A percentile compares a stretch with the other conserved stretches of the same genome.
These are phyloP conservation scores for Apocrypta bakeri DNA, from an alignment of 1,140 invertebrate genomes.

Conservation along the genomic window DNA sequence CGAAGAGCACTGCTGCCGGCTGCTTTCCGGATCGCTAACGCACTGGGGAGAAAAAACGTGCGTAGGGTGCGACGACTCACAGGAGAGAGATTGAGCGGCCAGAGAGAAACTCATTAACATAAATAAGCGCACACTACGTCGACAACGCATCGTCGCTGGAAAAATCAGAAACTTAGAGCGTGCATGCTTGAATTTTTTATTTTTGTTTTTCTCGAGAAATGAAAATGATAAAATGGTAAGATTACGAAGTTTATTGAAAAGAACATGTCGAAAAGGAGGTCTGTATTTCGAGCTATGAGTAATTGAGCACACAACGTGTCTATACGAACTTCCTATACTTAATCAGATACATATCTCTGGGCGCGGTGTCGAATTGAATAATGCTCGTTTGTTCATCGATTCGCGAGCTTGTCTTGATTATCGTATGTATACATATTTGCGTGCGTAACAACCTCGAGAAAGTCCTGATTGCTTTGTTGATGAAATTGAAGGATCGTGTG, in stretches of 20 bases:
- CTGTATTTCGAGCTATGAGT: neutral
- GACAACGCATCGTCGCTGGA: constrained; percentile 20
- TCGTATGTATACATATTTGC: neutral
- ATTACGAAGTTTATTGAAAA: neutral
- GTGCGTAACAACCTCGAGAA: neutral
- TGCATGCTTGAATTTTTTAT: neutral
- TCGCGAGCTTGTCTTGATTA: constrained; percentile 24
- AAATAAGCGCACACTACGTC: constrained; percentile 68
- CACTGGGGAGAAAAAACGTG: constrained; percentile 56
- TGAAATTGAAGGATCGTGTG: neutral
- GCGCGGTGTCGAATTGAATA: constrained; percentile 23
- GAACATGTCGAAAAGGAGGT: no score
- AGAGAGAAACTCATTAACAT: constrained; percentile 70
- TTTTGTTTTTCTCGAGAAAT: neutral
- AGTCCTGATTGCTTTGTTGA: neutral
- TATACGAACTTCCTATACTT: neutral
- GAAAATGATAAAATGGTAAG: neutral
- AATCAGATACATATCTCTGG: constrained; percentile 22
- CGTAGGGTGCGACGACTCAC: constrained; percentile 58
- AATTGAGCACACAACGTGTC: neutral
- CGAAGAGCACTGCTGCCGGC: constrained; percentile 19
- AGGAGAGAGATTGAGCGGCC: constrained; percentile 62
- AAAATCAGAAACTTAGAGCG: neutral
- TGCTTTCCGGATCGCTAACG: constrained; percentile 18
- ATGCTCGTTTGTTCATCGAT: constrained; percentile 32